Evolutionary conservation across 2,113 vertebrate species (phyloP).

Genomic region (Gallinago paraguaiae): DNA sequence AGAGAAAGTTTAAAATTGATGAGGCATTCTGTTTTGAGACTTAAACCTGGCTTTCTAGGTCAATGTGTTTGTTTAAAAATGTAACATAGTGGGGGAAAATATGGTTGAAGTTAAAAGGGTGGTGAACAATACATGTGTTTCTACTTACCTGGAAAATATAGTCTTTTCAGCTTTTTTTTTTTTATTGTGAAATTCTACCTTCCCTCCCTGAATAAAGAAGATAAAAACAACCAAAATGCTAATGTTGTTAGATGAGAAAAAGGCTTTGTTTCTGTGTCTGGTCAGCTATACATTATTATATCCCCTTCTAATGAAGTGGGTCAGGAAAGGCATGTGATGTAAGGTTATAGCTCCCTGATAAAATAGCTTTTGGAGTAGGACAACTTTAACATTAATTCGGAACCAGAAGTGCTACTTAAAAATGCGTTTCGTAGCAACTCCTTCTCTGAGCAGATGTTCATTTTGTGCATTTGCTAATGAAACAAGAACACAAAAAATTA

Average conservation of each 20-base stretch:
- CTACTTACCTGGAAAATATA: background rate
- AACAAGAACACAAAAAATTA: background rate
- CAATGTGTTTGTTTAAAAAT: background rate
- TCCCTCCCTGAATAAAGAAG: background rate
- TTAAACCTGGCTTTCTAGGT: background rate
- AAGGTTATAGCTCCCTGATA: background rate
- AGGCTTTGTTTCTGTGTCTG: background rate
- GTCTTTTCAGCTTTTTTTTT: background rate
- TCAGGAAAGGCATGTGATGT: background rate
- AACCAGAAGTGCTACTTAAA: background rate
- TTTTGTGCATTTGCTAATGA: background rate
- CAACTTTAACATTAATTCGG: background rate
- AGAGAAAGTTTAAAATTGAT: background rate
- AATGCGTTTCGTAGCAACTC: background rate
- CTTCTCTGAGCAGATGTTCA: background rate
- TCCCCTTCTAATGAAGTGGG: background rate
- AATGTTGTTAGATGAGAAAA: background rate
- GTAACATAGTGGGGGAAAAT: background rate
- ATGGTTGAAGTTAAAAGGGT: background rate
- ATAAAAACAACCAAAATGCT: background rate
- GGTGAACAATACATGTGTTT: background rate
- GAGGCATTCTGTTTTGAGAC: background rate
- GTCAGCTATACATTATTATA: background rate
- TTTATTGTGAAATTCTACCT: background rate
- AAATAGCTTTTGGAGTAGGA: background rate